Evolutionary conservation across 2,888 invertebrate genomes (phyloP), one percentile per base, ranked within the genome.

Genomic region (Drosophila bunnanda): DNA sequence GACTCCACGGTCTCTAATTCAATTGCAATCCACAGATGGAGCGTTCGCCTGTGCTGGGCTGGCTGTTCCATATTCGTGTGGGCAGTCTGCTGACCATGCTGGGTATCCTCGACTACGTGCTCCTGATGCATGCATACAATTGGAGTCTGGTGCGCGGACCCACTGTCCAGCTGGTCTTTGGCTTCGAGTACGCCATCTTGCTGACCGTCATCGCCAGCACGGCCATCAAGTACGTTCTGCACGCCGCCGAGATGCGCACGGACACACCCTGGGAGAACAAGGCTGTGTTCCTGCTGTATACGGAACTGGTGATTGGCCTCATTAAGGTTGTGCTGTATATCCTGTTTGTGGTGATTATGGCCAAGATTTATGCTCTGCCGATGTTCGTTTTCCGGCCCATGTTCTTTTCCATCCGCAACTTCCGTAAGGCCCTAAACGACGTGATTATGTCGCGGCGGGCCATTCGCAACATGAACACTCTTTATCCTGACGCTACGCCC

Each of bases 261-360:
- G 98, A 99, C 90, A 97, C 97, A 46, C 99, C 99, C 0, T 99
- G 99, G 99, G 99, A 99, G 92, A 98, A 98, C 92, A 99, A 99
- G 93, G 99, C 99, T 12, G 98, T 99, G 0, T 99, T 98, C 89
- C 93, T 99, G 41, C 93, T 99, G 2, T 99, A 99, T 91, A 97
- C 98, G 0, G 99, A 99, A 93, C 94, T 99, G 64, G 95, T 98
- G 39, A 97, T 99, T 93, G 99, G 99, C 74, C 94, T 96, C 60
- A 94, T 96, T 54, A 96, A 96, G 93, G 96, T 95, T 36, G 95
- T 98, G 44, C 94, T 99, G 46, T 99, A 99, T 91, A 94, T 98
- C 57, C 94, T 97, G 39, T 99, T 99, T 92, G 97, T 99, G 74
- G 95, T 96, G 15, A 97, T 99, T 68, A 99, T 99, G 99, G 96